Conservation (phyloP, 2,113 vertebrate genomes). For the Lethenteron reissneri region DNA sequence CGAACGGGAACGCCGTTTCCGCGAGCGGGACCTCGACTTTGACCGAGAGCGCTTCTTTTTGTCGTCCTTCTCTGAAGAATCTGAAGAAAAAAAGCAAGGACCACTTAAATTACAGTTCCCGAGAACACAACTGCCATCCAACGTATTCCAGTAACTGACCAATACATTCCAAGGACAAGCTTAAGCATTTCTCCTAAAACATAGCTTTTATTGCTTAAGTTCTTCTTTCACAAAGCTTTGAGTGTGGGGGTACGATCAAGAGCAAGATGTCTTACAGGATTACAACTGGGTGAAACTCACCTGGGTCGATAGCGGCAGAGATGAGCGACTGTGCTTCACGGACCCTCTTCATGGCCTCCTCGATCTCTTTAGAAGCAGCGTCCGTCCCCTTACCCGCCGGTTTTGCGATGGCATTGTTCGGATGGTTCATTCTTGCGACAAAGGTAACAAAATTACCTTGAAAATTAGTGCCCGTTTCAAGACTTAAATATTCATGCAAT, state of each 20-base stretch:
- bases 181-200: too few species aligned
- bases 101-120: too few species aligned
- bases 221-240: too few species aligned
- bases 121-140: too few species aligned
- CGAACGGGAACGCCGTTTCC: slow-evolving; percentile 62
- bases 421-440: slow-evolving; percentile 54
- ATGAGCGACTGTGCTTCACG: slow-evolving; percentile 88
- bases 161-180: too few species aligned
- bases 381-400: slow-evolving; percentile 38
- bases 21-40: slow-evolving; percentile 53
- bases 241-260: too few species aligned
- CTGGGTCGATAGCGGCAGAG: slow-evolving; percentile 90
- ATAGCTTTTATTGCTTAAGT: too few species aligned
- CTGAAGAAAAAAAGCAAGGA: background rate
- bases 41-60: slow-evolving; percentile 76
- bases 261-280: too few species aligned
- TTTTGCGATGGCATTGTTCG: slow-evolving; percentile 61
- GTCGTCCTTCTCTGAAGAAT: slow-evolving; percentile 59
- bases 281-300: slow-evolving; percentile 13
- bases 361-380: slow-evolving; percentile 83
- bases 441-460: background rate
- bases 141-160: too few species aligned
- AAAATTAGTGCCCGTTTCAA: too few species aligned
- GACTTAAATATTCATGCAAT: too few species aligned
- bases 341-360: slow-evolving; percentile 96